Conservation (phyloP, 2,113 vertebrate species). For the Suncus etruscus region DNA sequence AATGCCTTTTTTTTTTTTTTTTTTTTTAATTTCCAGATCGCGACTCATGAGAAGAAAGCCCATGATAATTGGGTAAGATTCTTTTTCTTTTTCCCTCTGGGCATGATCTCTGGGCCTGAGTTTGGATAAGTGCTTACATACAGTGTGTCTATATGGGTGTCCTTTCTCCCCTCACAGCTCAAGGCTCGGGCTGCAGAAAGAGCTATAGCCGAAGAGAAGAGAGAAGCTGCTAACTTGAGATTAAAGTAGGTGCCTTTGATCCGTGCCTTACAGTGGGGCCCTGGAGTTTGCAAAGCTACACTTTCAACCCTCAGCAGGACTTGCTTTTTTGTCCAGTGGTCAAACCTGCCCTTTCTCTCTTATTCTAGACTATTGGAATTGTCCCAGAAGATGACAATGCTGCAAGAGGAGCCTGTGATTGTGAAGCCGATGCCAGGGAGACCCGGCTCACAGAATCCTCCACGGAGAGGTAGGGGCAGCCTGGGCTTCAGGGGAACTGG, state of each 20-base stretch:
- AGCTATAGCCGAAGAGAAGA: slow-evolving; percentile 94
- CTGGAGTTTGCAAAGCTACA: too few species aligned
- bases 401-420: slow-evolving; percentile 93
- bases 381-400: slow-evolving; percentile 91
- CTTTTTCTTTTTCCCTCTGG: background rate
- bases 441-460: slow-evolving; percentile 86
- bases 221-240: slow-evolving; percentile 92
- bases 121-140: background rate
- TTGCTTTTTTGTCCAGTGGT: background rate
- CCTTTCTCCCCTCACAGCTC: slow-evolving; percentile 86
- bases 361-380: slow-evolving; percentile 90
- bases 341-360: background rate
- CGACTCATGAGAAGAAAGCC: slow-evolving; percentile 95
- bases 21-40: slow-evolving; percentile 88
- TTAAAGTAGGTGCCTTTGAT: slow-evolving; percentile 90
- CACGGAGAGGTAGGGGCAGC: slow-evolving; percentile 89
- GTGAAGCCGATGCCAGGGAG: slow-evolving; percentile 94
- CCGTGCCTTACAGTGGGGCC: rapidly evolving
- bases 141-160: too few species aligned
- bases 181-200: slow-evolving; percentile 95
- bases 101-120: background rate
- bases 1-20: background rate
- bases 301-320: background rate
- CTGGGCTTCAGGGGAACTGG: too few species aligned
- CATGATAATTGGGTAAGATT: slow-evolving; percentile 96